A percentile compares a stretch with the other conserved stretches of the same genome.
phyloP scores from a whole-genome alignment of 2,797 vertebrate species.

The Arrhamphus sclerolepis region DNA sequence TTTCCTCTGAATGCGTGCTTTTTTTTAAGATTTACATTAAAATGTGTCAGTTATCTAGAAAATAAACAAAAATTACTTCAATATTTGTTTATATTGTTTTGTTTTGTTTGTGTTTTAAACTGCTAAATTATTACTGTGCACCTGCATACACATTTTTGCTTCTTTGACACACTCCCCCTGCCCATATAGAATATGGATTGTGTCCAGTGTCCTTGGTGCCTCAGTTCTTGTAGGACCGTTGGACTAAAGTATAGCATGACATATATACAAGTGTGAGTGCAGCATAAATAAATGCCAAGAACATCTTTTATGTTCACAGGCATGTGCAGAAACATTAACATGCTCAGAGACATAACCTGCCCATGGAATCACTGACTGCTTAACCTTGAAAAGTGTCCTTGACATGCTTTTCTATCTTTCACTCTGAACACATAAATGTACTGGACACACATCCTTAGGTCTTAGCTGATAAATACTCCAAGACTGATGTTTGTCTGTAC shows the following conservation, averaged over 20 bases:
- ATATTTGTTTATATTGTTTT: too few relatives aligned
- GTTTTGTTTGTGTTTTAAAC: too few relatives aligned
- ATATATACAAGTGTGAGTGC: conserved; percentile 2
- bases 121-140: too few relatives aligned
- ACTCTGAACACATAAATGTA: conserved; percentile 6
- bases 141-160: background rate
- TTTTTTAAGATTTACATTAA: too few relatives aligned
- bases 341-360: background rate
- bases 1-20: too few relatives aligned
- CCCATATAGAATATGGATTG: background rate
- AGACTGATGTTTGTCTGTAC: background rate
- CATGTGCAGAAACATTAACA: background rate
- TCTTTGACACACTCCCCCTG: too few relatives aligned
- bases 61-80: too few relatives aligned
- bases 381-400: conserved; percentile 35
- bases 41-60: too few relatives aligned
- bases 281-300: conserved; percentile 13
- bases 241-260: background rate
- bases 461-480: conserved; percentile 17
- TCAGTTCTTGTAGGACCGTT: conserved; percentile 1
- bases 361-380: conserved; percentile 16
- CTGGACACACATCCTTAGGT: conserved; percentile 11
- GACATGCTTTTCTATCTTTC: conserved; percentile 18
- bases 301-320: conserved; percentile 11
- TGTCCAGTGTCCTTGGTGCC: background rate